Evolutionary conservation across 2,888 invertebrate genomes (phyloP).

Genomic region (Dicycla oo): DNA sequence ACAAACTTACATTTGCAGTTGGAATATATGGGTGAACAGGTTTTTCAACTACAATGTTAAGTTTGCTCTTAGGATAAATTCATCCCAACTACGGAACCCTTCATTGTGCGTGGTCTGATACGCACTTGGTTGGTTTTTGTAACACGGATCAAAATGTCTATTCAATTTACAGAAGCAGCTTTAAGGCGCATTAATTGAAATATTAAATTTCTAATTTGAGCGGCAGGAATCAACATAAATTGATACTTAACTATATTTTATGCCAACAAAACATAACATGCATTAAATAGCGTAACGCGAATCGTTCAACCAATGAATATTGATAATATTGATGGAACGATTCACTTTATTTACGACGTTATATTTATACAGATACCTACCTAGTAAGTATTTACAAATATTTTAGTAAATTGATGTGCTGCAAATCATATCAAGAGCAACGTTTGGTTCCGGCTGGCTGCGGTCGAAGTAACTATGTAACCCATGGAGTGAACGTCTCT

Average conservation of each 20-base stretch:
- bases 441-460: conserved; percentile 20
- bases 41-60: no score
- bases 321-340: conserved; percentile 6
- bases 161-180: not conserved
- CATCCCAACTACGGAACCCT: no score
- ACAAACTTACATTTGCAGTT: no score
- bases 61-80: no score
- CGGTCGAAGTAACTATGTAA: not conserved
- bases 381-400: not conserved
- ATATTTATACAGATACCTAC: not conserved
- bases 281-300: not conserved
- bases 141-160: not conserved
- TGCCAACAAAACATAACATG: not conserved
- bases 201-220: not conserved
- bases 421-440: conserved; percentile 20
- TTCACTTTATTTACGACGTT: conserved; percentile 18
- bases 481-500: conserved; percentile 3
- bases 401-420: conserved; percentile 19
- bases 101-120: no score
- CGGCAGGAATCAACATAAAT: not conserved
- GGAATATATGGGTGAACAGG: no score
- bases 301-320: not conserved
- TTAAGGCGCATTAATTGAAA: not conserved
- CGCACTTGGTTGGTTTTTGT: not conserved
- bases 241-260: not conserved